These are phyloP conservation scores for Okamejei kenojei DNA, from an alignment of 2,797 vertebrate species.

Conservation along the genomic window DNA sequence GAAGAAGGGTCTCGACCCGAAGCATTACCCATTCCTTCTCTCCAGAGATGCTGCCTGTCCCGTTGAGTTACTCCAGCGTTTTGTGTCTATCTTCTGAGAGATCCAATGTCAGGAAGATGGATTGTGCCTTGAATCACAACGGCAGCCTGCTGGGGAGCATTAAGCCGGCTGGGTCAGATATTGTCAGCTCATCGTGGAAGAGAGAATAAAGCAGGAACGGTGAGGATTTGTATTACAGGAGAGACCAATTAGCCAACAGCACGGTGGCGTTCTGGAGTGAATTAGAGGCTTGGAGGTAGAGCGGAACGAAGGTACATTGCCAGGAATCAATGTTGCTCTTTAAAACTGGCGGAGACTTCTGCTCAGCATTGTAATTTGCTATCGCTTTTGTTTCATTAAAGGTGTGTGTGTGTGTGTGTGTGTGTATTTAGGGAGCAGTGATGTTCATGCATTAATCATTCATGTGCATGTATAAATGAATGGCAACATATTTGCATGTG, in stretches of 20 bases:
- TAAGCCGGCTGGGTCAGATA: not conserved
- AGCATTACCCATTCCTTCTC: no score
- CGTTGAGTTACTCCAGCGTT: no score
- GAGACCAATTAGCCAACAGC: not conserved
- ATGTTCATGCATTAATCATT: no score
- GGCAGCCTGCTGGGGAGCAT: not conserved
- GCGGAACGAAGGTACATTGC: no score
- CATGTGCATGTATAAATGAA: no score
- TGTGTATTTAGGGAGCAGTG: no score
- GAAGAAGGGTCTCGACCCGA: no score
- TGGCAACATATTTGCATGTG: no score
- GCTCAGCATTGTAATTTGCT: not conserved
- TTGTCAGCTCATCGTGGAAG: not conserved
- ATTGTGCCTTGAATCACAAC: not conserved
- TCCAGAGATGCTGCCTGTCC: no score
- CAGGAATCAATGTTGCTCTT: not conserved
- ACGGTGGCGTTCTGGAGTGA: not conserved
- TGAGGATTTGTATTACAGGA: not conserved
- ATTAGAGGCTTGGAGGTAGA: not conserved
- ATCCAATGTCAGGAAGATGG: no score
- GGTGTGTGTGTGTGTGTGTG: not conserved
- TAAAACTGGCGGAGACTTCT: no score
- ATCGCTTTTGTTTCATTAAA: not conserved
- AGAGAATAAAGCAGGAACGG: not conserved
- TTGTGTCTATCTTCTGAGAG: not conserved